Conservation (phyloP, 2,797 vertebrate genomes). For the Notolepis coatsorum region DNA sequence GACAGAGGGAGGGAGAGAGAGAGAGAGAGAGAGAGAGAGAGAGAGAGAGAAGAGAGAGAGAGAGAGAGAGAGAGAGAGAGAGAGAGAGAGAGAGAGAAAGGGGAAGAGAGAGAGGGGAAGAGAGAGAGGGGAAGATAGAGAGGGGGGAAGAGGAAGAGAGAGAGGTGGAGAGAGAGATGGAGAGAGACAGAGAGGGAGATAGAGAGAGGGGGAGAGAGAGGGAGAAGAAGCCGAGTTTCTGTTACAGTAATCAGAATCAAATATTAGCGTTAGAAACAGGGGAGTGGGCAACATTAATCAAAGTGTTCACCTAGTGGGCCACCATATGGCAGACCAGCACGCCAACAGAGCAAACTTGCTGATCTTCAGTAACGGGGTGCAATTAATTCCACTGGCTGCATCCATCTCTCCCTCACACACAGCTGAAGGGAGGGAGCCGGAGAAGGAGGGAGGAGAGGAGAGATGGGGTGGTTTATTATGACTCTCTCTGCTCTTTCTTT, state of each 20-base stretch:
- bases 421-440: conserved; percentile 64
- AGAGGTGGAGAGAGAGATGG: neutral
- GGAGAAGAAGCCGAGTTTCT: conserved; percentile 78
- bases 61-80: too few species aligned
- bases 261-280: conserved; percentile 89
- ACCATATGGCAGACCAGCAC: conserved; percentile 99
- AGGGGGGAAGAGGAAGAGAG: conserved; percentile 1
- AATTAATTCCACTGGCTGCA: conserved; percentile 99
- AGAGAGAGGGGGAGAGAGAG: conserved; percentile 19
- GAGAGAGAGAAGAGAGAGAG: too few species aligned
- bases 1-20: neutral
- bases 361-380: conserved; percentile 99
- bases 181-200: neutral
- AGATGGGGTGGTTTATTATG: conserved; percentile 88
- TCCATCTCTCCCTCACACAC: conserved; percentile 94
- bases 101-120: conserved; percentile 42
- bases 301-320: conserved; percentile 99
- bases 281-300: conserved; percentile 99
- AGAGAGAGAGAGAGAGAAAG: conserved; percentile 43
- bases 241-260: conserved; percentile 95
- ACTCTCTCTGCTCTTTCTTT: conserved; percentile 82
- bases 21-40: neutral
- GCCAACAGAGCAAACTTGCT: conserved; percentile 99
- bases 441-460: conserved; percentile 77
- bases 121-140: conserved; percentile 2